These are phyloP conservation scores for Galago senegalensis DNA, from an alignment of 2,797 vertebrate species.

Conservation along the genomic window DNA sequence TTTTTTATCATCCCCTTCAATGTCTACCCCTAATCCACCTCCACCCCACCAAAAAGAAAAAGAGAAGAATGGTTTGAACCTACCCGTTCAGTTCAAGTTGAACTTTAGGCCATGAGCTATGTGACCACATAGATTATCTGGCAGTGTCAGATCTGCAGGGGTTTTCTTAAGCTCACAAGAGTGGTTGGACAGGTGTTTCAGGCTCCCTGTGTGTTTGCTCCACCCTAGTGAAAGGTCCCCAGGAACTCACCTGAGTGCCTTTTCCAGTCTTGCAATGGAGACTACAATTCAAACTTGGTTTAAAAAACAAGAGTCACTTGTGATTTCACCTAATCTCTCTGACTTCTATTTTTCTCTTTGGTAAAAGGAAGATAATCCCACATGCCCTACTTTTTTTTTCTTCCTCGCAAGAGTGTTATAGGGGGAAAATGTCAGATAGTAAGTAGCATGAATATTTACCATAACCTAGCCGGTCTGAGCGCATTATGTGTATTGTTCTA, in stretches of 20 bases:
- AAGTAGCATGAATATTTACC: neutral
- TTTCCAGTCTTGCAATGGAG: neutral
- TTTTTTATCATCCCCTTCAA: neutral
- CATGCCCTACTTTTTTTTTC: neutral
- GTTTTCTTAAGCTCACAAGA: neutral
- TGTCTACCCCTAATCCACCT: neutral
- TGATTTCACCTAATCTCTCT: neutral
- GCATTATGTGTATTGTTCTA: fast-evolving
- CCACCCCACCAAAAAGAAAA: too few species aligned
- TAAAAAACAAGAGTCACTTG: neutral
- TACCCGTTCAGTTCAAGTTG: neutral
- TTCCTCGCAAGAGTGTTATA: neutral
- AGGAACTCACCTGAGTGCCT: neutral
- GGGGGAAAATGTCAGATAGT: neutral
- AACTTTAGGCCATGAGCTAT: neutral
- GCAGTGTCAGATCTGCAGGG: neutral
- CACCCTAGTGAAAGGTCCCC: conserved; percentile 16
- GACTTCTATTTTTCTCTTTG: neutral
- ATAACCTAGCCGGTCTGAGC: neutral
- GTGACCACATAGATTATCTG: neutral
- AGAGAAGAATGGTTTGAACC: neutral
- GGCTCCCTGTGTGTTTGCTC: neutral
- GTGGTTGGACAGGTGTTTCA: neutral
- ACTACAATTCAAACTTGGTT: neutral
- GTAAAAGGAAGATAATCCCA: neutral